Percentiles rank a stretch among this genome's conserved stretches.
Conservation (phyloP, 2,113 vertebrate species). For the Odontesthes bonariensis region DNA sequence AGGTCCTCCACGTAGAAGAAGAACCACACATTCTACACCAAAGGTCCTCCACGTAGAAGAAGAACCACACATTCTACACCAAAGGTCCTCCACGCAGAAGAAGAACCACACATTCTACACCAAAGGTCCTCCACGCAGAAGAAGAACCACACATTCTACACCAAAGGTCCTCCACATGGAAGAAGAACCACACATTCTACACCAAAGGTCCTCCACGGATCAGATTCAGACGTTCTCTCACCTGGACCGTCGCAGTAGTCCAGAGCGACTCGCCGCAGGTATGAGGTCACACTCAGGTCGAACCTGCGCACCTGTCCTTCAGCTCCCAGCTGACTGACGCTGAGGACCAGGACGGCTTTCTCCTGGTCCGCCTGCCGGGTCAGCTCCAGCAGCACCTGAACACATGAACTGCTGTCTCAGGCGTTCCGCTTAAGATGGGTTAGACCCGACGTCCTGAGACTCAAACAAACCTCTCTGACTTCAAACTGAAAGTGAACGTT, state of each 20-base stretch:
- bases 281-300: conserved; percentile 86
- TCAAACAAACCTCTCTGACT: conserved; percentile 86
- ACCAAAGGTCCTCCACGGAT: too few relatives aligned
- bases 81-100: too few relatives aligned
- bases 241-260: conserved; percentile 89
- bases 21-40: too few relatives aligned
- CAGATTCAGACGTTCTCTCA: conserved; percentile 63
- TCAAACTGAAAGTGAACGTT: conserved; percentile 93
- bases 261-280: conserved; percentile 88
- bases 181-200: too few relatives aligned
- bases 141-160: too few relatives aligned
- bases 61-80: too few relatives aligned
- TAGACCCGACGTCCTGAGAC: accelerated
- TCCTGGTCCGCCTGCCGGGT: conserved; percentile 87
- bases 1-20: too few relatives aligned
- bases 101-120: too few relatives aligned
- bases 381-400: conserved; percentile 92
- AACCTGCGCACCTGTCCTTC: conserved; percentile 88
- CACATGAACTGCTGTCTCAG: not conserved
- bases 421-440: accelerated
- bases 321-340: conserved; percentile 89
- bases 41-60: too few relatives aligned
- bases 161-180: too few relatives aligned
- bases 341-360: conserved; percentile 86
- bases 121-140: too few relatives aligned